These are phyloP conservation scores for Nemapogon koenigi DNA, from an alignment of 2,888 invertebrate species.

Conservation along the genomic window DNA sequence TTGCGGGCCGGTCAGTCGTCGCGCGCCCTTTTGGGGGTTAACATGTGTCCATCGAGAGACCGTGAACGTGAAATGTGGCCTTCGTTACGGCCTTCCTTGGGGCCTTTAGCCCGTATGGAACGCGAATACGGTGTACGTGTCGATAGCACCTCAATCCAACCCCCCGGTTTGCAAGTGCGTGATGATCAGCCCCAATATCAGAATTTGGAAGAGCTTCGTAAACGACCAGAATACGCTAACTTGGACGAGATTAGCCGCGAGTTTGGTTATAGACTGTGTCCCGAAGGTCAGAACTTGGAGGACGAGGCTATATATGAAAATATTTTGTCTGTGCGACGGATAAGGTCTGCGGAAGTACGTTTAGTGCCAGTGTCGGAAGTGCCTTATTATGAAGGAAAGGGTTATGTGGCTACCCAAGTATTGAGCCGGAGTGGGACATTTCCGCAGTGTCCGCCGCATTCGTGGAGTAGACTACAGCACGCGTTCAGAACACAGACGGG, in stretches of 20 bases:
- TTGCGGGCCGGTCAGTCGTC: conserved; percentile 58
- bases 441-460: conserved; percentile 57
- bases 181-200: conserved; percentile 58
- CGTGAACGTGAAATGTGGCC: conserved; percentile 60
- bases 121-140: conserved; percentile 55
- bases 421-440: conserved; percentile 58
- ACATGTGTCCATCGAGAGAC: conserved; percentile 57
- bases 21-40: conserved; percentile 65
- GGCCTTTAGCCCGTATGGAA: conserved; percentile 49
- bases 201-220: conserved; percentile 51
- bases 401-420: conserved; percentile 56
- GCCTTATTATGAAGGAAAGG: conserved; percentile 56
- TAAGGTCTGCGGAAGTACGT: conserved; percentile 59
- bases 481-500: conserved; percentile 39
- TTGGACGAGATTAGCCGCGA: conserved; percentile 58
- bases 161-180: conserved; percentile 36
- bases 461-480: conserved; percentile 53
- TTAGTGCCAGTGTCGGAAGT: conserved; percentile 59
- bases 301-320: conserved; percentile 61
- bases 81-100: conserved; percentile 22
- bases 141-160: conserved; percentile 37
- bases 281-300: conserved; percentile 59
- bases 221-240: conserved; percentile 57
- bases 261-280: conserved; percentile 57
- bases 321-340: conserved; percentile 55